phyloP scores from a whole-genome alignment of 1,140 invertebrate genomes.

The Drosophila saltans region DNA sequence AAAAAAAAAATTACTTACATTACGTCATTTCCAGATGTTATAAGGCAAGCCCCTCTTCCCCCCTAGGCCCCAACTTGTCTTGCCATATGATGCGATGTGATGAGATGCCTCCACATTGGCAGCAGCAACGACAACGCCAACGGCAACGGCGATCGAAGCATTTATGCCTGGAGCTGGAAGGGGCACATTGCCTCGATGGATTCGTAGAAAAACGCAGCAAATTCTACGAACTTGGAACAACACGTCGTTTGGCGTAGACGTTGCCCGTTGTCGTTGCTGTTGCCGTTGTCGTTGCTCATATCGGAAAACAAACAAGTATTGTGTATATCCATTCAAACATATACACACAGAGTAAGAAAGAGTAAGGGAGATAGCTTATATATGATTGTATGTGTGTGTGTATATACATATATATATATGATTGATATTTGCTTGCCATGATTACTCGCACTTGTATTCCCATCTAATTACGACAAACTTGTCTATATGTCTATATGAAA shows the following conservation, averaged over 20 bases:
- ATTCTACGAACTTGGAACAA: conserved; percentile 61
- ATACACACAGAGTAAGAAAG: too few relatives aligned
- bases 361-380: not conserved
- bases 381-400: conserved; percentile 19
- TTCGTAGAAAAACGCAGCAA: conserved; percentile 68
- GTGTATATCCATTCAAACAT: conserved; percentile 2
- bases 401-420: conserved; percentile 2
- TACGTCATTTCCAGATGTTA: conserved; percentile 65
- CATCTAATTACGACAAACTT: conserved; percentile 23
- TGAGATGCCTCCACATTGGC: not conserved
- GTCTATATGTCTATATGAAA: not conserved
- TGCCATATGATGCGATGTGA: not conserved
- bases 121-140: not conserved
- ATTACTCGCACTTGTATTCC: conserved; percentile 36
- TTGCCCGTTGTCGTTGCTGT: conserved; percentile 1
- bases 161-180: conserved; percentile 24
- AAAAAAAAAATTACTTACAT: conserved; percentile 51
- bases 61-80: not conserved
- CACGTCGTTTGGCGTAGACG: conserved; percentile 11
- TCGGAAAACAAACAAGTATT: conserved; percentile 38
- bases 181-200: conserved; percentile 28
- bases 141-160: conserved; percentile 44
- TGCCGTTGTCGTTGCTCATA: conserved; percentile 39
- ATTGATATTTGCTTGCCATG: conserved; percentile 56
- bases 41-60: conserved; percentile 11